Evolutionary conservation across 92 coral and sea anemone genomes (phyloP), one percentile per base, ranked within the genome.

Genomic region (Muricea muricata): DNA sequence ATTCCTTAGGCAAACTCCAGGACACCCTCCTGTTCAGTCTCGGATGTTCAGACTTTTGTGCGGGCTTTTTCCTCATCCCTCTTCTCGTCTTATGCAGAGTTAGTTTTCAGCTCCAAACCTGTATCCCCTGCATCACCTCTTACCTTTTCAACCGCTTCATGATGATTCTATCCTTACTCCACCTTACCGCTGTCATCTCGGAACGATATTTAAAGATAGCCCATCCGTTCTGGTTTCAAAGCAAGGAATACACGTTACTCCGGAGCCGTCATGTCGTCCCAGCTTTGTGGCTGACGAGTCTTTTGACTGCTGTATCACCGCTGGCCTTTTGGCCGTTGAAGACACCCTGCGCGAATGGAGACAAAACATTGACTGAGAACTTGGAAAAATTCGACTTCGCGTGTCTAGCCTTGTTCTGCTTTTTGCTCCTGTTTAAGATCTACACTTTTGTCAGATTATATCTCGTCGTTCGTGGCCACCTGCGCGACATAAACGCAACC

Each of bases 11-110:
- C 31, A 74, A 29, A 11, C 60, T 74, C 29, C 61, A 74, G 31
- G 26, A 74, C 3, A 41, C 65, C 17, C 65, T 74, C 3, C 21
- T 74, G 0, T 11, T 74, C 30, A 74, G 80, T 74, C 80, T 74
- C 39, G 80, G 39, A 2, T 74, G 80, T 74, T 74, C 61, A 9
- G 80, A 74, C 35, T 47, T 74, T 37, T 74, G 80, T 29, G 41
- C 63, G 34, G 80, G 80, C 4, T 74, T 74, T 7, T 37, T 74
- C 2, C 39, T 63, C n/a, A 74, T 74, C n/a, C 80, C 80, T 6
- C 25, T 17, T 29, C 21, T 48, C 8, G 4, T 74, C 3, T 23
- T 74, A 15, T 74, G 80, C 31, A 47, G 3, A 13, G 9, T 74
- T 20, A 32, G 40, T 10, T 46, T 23, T 23, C 1, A 47, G 21